phyloP scores from a whole-genome alignment of 1,140 invertebrate species.

The Pristionchus pacificus region DNA sequence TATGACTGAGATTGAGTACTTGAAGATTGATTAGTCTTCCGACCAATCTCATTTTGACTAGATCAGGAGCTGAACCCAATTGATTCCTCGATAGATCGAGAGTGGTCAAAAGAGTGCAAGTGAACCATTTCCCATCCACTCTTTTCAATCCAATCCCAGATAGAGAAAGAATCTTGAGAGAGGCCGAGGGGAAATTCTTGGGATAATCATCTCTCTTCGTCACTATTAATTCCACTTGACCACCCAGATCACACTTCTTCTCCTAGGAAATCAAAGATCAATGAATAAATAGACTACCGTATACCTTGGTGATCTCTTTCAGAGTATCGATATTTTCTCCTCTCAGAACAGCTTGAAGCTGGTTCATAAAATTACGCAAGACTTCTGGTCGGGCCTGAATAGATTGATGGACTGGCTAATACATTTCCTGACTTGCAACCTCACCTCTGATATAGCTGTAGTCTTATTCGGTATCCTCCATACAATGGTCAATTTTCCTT shows the following conservation, averaged over 20 bases:
- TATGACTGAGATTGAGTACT: background rate
- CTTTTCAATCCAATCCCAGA: background rate
- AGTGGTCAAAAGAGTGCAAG: background rate
- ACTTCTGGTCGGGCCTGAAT: background rate
- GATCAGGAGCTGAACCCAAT: background rate
- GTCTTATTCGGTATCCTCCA: too few relatives aligned
- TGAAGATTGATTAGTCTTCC: background rate
- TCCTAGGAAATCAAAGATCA: background rate
- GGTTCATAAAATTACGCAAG: background rate
- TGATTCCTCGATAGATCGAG: background rate
- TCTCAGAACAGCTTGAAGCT: background rate
- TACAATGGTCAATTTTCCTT: too few relatives aligned
- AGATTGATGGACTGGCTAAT: too few relatives aligned
- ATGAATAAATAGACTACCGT: background rate
- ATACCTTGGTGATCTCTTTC: background rate
- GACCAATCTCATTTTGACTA: background rate
- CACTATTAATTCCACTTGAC: background rate
- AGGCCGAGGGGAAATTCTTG: background rate
- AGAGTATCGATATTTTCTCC: background rate
- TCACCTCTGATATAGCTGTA: too few relatives aligned
- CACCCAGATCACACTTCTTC: background rate
- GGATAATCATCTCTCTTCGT: background rate
- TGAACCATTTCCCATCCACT: constrained; percentile 10
- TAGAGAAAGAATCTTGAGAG: background rate
- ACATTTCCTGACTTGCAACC: too few relatives aligned